Base-by-base conservation (phyloP, 2,113 vertebrate genomes). In the Sinocyclocheilus rhinocerous region DNA sequence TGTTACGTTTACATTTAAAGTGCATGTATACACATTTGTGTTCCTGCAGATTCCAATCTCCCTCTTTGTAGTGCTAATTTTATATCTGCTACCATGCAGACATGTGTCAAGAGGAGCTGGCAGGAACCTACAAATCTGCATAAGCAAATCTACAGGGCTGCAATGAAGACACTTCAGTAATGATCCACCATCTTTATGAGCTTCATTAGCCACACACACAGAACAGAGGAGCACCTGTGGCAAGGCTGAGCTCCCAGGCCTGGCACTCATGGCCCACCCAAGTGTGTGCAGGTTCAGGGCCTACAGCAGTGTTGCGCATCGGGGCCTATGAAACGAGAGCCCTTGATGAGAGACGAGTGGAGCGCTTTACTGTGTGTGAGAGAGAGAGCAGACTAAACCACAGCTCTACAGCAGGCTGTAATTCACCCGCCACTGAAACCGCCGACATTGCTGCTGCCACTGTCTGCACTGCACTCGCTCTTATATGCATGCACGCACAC, bases 371-470 rank as follows among this genome's bases (percentile, higher is more conserved):
- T 57, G 57, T 50, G 83, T 79, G 76, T 26, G 79, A 67, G 83
- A 77, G 48, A 83, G 79, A 86, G 48, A 82, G 81, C 86, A 77
- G 78, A 24, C 79, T 29, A 84, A 94, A 95, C 95, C 95, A 90
- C 95, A 94, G 92, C 90, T 93, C 91, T 94, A 92, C 93, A 94
- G 91, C 91, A 90, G 86, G 92, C 92, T 95, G 93, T 95, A 95
- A 96, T 95, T 94, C 90, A 90, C 89, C 92, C 89, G 91, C 94
- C 94, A 91, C 93, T 89, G 92, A 96, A 95, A 95, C 95, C 95
- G 4, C 94, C 76, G 91, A 90, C 90, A 90, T 91, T 92, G 90
- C 92, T 93, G 91, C 86, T 93, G 90, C 90, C 88, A 84, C 87
- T 57, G 91, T 89, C 88, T 86, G 50, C 77, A 86, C 88, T 87